Evolutionary conservation across 2,888 invertebrate genomes (phyloP).

Genomic region (Oscheius sp.): DNA sequence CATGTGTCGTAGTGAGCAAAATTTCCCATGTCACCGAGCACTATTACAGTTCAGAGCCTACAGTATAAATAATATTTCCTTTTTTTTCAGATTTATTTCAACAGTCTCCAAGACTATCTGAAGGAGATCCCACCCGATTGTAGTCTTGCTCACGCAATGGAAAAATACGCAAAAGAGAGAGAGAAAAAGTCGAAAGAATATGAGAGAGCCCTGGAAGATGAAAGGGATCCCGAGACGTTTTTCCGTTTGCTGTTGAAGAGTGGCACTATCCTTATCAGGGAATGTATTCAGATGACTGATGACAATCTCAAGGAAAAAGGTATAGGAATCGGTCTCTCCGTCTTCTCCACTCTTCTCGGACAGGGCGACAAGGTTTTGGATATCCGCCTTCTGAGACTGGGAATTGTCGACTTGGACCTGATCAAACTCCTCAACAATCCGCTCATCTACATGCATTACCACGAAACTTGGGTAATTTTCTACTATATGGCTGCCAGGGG

Average conservation of each 20-base stretch:
- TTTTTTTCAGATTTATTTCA: conserved; percentile 15
- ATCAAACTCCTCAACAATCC: conserved; percentile 8
- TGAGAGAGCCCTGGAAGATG: conserved; percentile 4
- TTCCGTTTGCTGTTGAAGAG: conserved; percentile 11
- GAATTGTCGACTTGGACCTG: conserved; percentile 26
- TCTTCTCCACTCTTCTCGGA: conserved; percentile 15
- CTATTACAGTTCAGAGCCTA: conserved; percentile 2
- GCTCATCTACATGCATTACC: conserved; percentile 20
- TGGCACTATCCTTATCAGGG: conserved; percentile 23
- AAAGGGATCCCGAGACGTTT: conserved; percentile 14
- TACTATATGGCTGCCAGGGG: conserved; percentile 19
- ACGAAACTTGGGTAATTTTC: conserved; percentile 24
- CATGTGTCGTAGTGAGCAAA: background rate
- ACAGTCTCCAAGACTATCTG: conserved; percentile 4
- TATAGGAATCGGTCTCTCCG: background rate
- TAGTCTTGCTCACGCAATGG: background rate
- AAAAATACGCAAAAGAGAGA: conserved; percentile 4
- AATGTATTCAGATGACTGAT: conserved; percentile 22
- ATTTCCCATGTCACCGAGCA: background rate
- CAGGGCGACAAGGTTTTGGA: background rate
- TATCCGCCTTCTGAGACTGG: conserved; percentile 18
- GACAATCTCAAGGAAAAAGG: conserved; percentile 11
- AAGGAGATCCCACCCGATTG: conserved; percentile 17
- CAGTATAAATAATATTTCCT: background rate
- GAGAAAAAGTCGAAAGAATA: conserved; percentile 9